A percentile compares a stretch with the other conserved stretches of the same genome.
These are phyloP conservation scores for Teleogryllus oceanicus DNA, from an alignment of 2,888 invertebrate species.

Conservation along the genomic window DNA sequence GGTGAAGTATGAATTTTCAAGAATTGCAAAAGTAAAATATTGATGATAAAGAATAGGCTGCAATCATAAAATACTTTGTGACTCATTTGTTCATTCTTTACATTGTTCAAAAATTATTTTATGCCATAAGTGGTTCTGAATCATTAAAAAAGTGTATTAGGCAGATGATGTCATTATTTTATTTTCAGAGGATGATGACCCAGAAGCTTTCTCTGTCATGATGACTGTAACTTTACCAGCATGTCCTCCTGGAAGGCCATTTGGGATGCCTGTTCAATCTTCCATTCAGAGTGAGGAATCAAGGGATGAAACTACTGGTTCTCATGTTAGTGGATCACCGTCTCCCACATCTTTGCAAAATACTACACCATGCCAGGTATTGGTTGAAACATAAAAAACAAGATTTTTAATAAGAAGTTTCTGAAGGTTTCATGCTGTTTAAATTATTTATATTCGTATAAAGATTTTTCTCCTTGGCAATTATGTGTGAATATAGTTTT, in stretches of 20 bases:
- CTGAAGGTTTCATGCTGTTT: too few species aligned
- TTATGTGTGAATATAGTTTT: too few species aligned
- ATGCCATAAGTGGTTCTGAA: neutral
- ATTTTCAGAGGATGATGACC: constrained; percentile 4
- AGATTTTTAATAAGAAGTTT: too few species aligned
- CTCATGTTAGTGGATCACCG: constrained; percentile 18
- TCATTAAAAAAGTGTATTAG: neutral
- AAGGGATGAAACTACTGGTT: constrained; percentile 27
- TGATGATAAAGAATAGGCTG: too few species aligned
- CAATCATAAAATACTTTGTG: too few species aligned
- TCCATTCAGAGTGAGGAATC: constrained; percentile 33
- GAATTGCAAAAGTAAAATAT: too few species aligned
- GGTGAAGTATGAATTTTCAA: too few species aligned
- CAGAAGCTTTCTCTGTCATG: neutral
- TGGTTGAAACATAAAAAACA: neutral
- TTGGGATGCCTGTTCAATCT: constrained; percentile 24
- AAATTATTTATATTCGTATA: too few species aligned
- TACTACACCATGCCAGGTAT: constrained; percentile 29
- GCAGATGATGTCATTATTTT: neutral
- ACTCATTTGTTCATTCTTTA: too few species aligned
- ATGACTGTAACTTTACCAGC: neutral
- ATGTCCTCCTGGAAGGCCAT: neutral
- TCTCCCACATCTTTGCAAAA: constrained; percentile 29
- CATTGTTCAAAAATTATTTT: neutral
- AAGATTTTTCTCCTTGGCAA: too few species aligned